Conservation (phyloP, 1,140 invertebrate genomes). For the Penaeus vannamei region DNA sequence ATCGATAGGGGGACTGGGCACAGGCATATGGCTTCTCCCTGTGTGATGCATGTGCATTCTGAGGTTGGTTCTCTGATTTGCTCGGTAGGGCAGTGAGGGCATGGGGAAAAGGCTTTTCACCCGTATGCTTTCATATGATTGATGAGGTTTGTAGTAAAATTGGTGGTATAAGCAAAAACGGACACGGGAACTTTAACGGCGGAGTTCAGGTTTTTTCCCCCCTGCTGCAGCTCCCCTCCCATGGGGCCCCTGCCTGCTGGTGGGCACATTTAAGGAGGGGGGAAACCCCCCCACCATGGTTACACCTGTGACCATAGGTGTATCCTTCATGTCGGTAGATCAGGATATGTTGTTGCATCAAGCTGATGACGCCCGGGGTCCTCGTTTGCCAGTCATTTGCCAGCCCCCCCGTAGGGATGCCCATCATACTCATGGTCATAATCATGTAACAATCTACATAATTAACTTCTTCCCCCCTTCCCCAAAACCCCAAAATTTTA, state of each 20-base stretch:
- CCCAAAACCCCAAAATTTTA: no score
- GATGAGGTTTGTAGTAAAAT: slow-evolving; percentile 59
- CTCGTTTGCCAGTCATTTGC: slow-evolving; percentile 57
- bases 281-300: slow-evolving; percentile 38
- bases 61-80: slow-evolving; percentile 61
- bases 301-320: slow-evolving; percentile 39
- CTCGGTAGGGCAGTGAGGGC: slow-evolving; percentile 60
- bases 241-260: slow-evolving; percentile 3
- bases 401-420: slow-evolving; percentile 64
- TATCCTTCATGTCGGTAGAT: slow-evolving; percentile 38
- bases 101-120: slow-evolving; percentile 57
- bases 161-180: slow-evolving; percentile 54
- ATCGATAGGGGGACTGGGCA: slow-evolving; percentile 50
- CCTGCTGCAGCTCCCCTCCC: neutral
- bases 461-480: no score
- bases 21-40: slow-evolving; percentile 59
- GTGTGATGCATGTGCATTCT: slow-evolving; percentile 63
- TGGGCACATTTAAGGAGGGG: slow-evolving; percentile 40
- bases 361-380: slow-evolving; percentile 48
- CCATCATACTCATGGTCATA: slow-evolving; percentile 41
- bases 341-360: slow-evolving; percentile 47
- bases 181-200: slow-evolving; percentile 53
- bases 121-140: slow-evolving; percentile 59
- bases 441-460: no score
- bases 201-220: slow-evolving; percentile 31